Conservation (phyloP, 2,113 vertebrate species). For the Todiramphus chloris region DNA sequence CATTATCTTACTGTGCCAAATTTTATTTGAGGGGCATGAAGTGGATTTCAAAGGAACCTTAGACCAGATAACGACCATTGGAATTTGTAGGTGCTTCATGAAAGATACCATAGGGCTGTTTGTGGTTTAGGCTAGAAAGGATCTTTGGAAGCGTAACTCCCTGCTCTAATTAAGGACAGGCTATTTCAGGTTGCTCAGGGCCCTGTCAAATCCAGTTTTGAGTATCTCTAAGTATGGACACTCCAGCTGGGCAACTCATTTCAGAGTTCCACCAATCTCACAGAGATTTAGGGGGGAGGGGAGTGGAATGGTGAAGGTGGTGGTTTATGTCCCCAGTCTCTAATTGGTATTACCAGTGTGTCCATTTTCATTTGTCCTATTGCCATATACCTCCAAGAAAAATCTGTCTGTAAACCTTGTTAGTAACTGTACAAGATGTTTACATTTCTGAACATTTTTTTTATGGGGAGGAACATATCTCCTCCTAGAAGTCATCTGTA, state of each 20-base stretch:
- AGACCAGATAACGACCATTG: not conserved
- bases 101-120: not conserved
- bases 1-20: not conserved
- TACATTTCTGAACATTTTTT: not conserved
- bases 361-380: not conserved
- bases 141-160: not conserved
- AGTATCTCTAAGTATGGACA: not conserved
- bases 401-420: not conserved
- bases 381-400: not conserved
- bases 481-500: not conserved
- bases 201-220: not conserved
- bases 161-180: not conserved
- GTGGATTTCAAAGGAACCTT: not conserved
- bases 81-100: not conserved
- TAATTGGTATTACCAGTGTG: not conserved
- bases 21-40: rapidly evolving
- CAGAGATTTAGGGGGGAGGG: rapidly evolving
- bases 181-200: not conserved
- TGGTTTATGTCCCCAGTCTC: not conserved
- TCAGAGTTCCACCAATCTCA: not conserved
- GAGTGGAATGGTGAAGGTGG: too few relatives aligned
- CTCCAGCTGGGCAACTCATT: not conserved
- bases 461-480: not conserved
- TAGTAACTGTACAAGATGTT: not conserved
- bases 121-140: not conserved